Conservation (phyloP, 2,113 vertebrate genomes). For the Donacobius atricapilla region DNA sequence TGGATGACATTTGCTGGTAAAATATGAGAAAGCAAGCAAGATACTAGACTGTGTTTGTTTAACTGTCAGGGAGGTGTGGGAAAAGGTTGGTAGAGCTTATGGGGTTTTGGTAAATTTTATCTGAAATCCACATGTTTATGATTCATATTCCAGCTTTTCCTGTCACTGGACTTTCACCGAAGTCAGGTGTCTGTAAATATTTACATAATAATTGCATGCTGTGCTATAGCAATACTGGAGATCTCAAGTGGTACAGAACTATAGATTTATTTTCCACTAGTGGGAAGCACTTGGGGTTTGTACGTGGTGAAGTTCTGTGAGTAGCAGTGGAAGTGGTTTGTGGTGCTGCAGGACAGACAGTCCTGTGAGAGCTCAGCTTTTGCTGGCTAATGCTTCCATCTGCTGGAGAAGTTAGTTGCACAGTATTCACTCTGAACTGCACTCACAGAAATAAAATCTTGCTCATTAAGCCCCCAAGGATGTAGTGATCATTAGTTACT, state of each 20-base stretch:
- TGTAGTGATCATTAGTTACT: not conserved
- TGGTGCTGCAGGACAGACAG: not conserved
- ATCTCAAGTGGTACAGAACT: not conserved
- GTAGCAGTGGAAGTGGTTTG: not conserved
- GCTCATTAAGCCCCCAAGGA: not conserved
- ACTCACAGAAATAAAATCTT: not conserved
- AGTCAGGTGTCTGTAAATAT: not conserved
- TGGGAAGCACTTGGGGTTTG: not conserved
- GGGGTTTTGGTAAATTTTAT: not conserved
- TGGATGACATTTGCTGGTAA: not conserved
- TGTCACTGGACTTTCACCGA: not conserved
- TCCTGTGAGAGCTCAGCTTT: not conserved
- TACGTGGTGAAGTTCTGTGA: not conserved
- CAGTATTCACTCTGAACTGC: not conserved
- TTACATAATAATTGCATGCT: not conserved
- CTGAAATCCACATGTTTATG: not conserved
- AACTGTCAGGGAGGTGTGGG: not conserved
- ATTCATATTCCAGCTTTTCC: not conserved
- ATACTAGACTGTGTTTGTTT: not conserved
- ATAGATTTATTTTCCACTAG: not conserved
- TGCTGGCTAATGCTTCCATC: constrained; percentile 36
- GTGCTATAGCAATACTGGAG: not conserved
- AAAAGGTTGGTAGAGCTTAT: not conserved
- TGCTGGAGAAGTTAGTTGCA: not conserved
- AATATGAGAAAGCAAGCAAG: not conserved